Conservation (phyloP, 35 echinoderm and acorn worm genomes). For the Ptychodera flava region DNA sequence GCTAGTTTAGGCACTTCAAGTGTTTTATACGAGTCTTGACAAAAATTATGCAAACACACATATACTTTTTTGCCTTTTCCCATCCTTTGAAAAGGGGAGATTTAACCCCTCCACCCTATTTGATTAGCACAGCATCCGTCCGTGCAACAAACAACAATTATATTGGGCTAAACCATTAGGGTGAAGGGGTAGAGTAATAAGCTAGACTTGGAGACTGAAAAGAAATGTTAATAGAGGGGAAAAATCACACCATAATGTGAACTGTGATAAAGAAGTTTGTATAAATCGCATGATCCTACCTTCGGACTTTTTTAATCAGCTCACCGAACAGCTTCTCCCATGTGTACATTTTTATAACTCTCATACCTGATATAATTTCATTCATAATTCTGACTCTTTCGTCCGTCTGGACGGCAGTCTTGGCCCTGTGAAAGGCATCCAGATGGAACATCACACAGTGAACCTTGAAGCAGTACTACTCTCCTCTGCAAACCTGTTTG, state of each 20-base stretch:
- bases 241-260: background rate
- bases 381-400: slow-evolving; percentile 94
- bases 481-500: background rate
- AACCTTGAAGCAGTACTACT: background rate
- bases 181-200: background rate
- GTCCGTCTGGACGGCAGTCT: slow-evolving; percentile 84
- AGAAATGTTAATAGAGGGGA: background rate
- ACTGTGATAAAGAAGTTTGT: background rate
- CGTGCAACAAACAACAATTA: background rate
- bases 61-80: no score
- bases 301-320: slow-evolving; percentile 50
- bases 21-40: no score
- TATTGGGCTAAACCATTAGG: background rate
- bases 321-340: slow-evolving; percentile 84
- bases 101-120: no score
- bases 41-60: no score
- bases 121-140: background rate
- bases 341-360: slow-evolving; percentile 91
- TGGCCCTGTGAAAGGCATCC: slow-evolving; percentile 36
- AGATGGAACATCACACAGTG: background rate
- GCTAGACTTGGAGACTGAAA: background rate
- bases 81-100: no score
- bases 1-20: no score
- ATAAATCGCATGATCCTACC: slow-evolving; percentile 41
- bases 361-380: slow-evolving; percentile 95